Percentiles rank a stretch among this genome's conserved stretches.
These are phyloP conservation scores for Harpalus rubripes DNA, from an alignment of 2,888 invertebrate genomes.

Conservation along the genomic window DNA sequence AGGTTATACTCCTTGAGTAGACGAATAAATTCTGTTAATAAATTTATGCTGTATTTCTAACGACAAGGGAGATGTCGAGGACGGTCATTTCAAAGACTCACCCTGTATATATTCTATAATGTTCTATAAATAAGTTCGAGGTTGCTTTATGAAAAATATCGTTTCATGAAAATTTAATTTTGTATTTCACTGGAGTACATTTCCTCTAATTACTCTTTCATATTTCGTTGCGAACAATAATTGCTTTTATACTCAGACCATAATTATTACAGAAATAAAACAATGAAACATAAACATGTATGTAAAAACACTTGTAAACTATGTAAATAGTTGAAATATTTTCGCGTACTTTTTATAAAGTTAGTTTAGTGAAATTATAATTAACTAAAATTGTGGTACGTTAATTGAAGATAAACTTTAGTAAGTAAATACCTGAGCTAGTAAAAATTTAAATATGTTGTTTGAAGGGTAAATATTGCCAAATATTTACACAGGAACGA, in stretches of 20 bases:
- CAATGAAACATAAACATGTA: not conserved
- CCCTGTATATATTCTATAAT: too few species aligned
- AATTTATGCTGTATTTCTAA: too few species aligned
- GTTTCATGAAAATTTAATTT: too few species aligned
- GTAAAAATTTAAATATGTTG: not conserved
- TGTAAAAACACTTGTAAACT: not conserved
- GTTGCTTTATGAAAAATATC: too few species aligned
- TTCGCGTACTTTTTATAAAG: not conserved
- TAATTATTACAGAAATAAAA: not conserved
- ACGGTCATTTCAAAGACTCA: too few species aligned
- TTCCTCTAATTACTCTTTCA: not conserved
- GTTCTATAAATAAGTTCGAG: too few species aligned
- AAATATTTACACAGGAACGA: not conserved
- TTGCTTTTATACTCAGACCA: not conserved
- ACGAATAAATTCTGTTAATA: too few species aligned
- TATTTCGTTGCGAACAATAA: not conserved
- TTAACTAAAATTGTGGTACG: slow-evolving; percentile 5
- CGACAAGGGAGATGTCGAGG: too few species aligned
- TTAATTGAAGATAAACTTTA: slow-evolving; percentile 30
- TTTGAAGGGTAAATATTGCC: not conserved
- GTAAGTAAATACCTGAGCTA: not conserved
- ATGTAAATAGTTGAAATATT: slow-evolving; percentile 3
- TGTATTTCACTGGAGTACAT: too few species aligned
- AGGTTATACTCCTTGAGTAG: too few species aligned
- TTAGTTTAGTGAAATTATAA: slow-evolving; percentile 20